phyloP scores from a whole-genome alignment of 1,140 invertebrate genomes.

The Pseudomyrmex cubaensis region DNA sequence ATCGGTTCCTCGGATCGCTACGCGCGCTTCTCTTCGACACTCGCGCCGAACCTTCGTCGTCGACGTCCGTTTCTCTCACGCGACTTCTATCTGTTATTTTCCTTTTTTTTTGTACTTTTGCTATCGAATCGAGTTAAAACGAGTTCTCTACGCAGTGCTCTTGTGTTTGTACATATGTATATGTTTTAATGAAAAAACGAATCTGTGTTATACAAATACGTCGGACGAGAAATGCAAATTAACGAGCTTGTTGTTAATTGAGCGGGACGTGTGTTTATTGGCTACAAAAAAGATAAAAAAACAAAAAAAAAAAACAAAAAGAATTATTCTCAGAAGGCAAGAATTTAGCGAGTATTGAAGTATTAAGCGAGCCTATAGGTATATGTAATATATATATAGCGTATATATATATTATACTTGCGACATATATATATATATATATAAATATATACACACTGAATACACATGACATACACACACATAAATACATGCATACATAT shows the following conservation, averaged over 20 bases:
- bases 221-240: constrained; percentile 55
- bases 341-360: constrained; percentile 57
- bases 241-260: constrained; percentile 40
- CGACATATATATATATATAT: constrained; percentile 53
- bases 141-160: constrained; percentile 49
- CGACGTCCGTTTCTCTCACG: not conserved
- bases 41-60: not conserved
- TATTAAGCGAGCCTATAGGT: constrained; percentile 74
- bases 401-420: constrained; percentile 65
- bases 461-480: constrained; percentile 49
- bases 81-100: constrained; percentile 1
- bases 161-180: constrained; percentile 57
- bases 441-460: constrained; percentile 18
- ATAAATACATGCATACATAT: constrained; percentile 48
- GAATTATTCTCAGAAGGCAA: constrained; percentile 53
- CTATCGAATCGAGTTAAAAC: constrained; percentile 56
- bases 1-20: no score
- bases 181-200: constrained; percentile 33
- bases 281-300: no score
- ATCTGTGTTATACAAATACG: constrained; percentile 61
- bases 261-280: no score
- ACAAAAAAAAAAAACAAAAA: no score
- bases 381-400: constrained; percentile 61
- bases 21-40: not conserved
- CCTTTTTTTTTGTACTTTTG: constrained; percentile 62